A percentile compares a stretch with the other conserved stretches of the same genome.
Conservation (phyloP, 2,888 invertebrate genomes). For the Flexamia atlantica region DNA sequence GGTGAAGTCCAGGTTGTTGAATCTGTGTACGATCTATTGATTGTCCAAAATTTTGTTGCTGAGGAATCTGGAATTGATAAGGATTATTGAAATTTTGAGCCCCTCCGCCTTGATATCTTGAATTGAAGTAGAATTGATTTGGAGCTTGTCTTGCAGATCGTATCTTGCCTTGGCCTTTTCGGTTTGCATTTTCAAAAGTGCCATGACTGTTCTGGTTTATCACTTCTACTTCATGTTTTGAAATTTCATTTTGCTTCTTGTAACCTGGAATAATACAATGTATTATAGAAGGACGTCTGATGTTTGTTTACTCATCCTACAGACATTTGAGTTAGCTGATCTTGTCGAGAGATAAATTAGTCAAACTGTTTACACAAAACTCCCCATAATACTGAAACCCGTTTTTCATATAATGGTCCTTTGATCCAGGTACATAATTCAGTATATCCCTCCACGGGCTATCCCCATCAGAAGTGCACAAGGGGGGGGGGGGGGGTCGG, state of each 20-base stretch:
- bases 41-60: neutral
- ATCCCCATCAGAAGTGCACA: no score
- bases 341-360: no score
- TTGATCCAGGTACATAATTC: no score
- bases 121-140: neutral
- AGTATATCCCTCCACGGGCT: no score
- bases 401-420: no score
- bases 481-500: no score
- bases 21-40: neutral
- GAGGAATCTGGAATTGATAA: neutral
- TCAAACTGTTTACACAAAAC: no score
- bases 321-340: no score
- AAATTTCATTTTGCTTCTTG: neutral
- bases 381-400: no score
- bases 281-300: no score
- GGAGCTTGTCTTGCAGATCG: conserved; percentile 9
- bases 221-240: neutral
- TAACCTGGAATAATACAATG: conserved; percentile 1
- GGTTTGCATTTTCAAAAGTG: neutral
- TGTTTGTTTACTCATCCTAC: no score
- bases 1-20: conserved; percentile 12
- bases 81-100: neutral
- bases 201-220: neutral
- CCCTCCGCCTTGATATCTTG: neutral
- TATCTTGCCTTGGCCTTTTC: neutral